Base-by-base conservation (phyloP, 2,797 vertebrate genomes). In the Macroramphosus scolopax region DNA sequence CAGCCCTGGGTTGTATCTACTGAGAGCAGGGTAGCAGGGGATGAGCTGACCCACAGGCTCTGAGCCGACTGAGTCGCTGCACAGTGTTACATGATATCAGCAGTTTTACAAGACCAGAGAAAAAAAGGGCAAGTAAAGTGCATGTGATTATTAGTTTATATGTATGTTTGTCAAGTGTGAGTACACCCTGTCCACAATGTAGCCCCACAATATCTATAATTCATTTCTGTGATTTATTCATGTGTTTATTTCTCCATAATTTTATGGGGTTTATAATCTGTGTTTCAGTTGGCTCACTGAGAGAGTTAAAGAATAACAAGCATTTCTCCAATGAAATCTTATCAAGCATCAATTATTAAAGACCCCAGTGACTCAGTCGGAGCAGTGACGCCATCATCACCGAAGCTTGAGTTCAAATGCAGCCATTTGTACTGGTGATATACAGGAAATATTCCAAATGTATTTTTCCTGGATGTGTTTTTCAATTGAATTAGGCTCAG, bases 301-400 rank as follows among this genome's bases (percentile, higher is more conserved):
- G 46, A 72, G 57, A 43, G 48, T 80, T 68, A 69, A 75, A 49
- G 13, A 78, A 80, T 77, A 67, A 78, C 58, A 75, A 75, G 61
- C 34, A 40, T 41, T 54, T 64, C 15, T 75, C 76, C 75, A 63
- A 33, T 33, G 69, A 74, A 72, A 64, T 51, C 69, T 61, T 66
- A 81, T 81, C 73, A 84, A 56, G 45, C 63, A 63, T 78, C 72
- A 73, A 72, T 85, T 72, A 75, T 81, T 72, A 69, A 80, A 81
- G 37, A 63, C 16, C 20, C 16, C 14, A 44, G 22, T 31, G 33
- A 59, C 47, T 67, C 48, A 60, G 56, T 63, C 39, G 50, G 32
- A 56, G 34, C 37, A 48, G 46, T 46, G 51, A 72, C 20, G 17
- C 49, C 58, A 33, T 51, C 32, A 60, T 42, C 8, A 9, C 35